Evolutionary conservation across 2,888 invertebrate genomes (phyloP).

Genomic region (Melipona bicolor): DNA sequence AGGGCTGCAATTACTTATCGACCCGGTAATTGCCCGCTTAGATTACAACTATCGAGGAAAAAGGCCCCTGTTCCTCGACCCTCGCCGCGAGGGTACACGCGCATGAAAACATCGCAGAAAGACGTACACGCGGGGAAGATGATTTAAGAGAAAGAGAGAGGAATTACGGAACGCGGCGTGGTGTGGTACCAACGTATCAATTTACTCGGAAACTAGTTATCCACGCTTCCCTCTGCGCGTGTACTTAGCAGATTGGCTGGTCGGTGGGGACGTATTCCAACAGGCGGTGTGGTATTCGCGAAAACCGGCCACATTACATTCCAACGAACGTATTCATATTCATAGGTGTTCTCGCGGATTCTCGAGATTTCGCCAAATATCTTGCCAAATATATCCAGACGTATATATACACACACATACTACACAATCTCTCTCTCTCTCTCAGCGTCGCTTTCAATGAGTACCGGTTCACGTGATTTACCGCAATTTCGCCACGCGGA

Average conservation of each 20-base stretch:
- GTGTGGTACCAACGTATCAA: conserved; percentile 44
- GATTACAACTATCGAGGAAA: conserved; percentile 45
- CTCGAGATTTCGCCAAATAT: conserved; percentile 40
- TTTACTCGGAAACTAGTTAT: conserved; percentile 52
- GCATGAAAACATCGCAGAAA: conserved; percentile 29
- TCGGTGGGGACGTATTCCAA: background rate
- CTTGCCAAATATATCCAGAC: conserved; percentile 42
- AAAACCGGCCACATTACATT: conserved; percentile 36
- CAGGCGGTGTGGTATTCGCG: conserved; percentile 22
- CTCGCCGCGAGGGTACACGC: conserved; percentile 21
- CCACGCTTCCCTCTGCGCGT: conserved; percentile 17
- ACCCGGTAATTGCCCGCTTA: conserved; percentile 45
- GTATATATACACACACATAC: background rate
- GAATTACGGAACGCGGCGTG: background rate
- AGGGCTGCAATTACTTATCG: conserved; percentile 50
- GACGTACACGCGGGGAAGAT: background rate
- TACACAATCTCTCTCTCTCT: no score
- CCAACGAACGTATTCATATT: conserved; percentile 47
- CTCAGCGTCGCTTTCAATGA: conserved; percentile 40
- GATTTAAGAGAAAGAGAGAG: background rate
- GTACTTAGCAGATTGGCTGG: conserved; percentile 43
- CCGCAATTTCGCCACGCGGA: conserved; percentile 32
- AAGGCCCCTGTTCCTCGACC: conserved; percentile 32
- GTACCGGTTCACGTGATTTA: conserved; percentile 58
- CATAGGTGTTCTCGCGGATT: conserved; percentile 50